A percentile compares a stretch with the other conserved stretches of the same genome.
These are phyloP conservation scores for Ceratoteleas bidentatus DNA, from an alignment of 1,140 invertebrate genomes.

Conservation along the genomic window DNA sequence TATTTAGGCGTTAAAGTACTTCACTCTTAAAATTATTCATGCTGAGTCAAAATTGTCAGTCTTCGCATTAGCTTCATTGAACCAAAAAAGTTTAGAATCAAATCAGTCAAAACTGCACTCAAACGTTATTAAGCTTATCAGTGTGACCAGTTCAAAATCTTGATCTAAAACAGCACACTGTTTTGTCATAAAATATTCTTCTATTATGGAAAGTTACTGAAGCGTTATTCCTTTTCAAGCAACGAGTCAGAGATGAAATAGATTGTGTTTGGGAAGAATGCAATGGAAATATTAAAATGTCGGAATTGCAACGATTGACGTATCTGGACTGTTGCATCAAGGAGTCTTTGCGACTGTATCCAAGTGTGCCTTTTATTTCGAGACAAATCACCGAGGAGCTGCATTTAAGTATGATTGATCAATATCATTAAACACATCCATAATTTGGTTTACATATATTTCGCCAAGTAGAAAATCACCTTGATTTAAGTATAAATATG, in stretches of 20 bases:
- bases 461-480: no score
- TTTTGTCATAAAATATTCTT: background rate
- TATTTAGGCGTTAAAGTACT: no score
- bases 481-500: no score
- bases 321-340: conserved; percentile 85
- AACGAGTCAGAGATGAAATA: conserved; percentile 58
- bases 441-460: no score
- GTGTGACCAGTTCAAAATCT: no score
- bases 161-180: no score
- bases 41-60: no score
- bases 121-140: no score
- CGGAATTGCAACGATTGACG: conserved; percentile 44
- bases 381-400: conserved; percentile 25
- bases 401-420: conserved; percentile 23
- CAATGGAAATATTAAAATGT: conserved; percentile 42
- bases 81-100: no score
- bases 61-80: no score
- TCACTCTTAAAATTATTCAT: no score
- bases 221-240: conserved; percentile 18
- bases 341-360: conserved; percentile 83
- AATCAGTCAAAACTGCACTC: no score
- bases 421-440: conserved; percentile 1
- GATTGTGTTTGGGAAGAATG: conserved; percentile 50
- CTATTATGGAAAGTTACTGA: background rate
- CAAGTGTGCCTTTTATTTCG: conserved; percentile 80